phyloP scores from a whole-genome alignment of 2,113 vertebrate species.

The Passer montanus region DNA sequence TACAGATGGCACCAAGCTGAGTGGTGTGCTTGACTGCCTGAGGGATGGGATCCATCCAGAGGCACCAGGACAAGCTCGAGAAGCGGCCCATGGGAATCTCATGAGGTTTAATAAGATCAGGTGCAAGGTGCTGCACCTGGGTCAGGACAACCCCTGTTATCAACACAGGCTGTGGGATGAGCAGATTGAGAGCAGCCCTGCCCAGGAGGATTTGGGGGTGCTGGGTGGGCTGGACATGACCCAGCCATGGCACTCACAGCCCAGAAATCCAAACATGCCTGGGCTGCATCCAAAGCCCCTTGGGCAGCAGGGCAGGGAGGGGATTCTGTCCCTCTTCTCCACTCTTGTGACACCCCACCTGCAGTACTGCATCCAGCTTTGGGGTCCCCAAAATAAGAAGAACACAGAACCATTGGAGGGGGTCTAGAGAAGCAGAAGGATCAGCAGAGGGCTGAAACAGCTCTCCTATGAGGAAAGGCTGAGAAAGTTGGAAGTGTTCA shows the following conservation, averaged over 20 bases:
- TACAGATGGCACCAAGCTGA: not conserved
- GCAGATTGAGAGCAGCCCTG: not conserved
- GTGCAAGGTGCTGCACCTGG: not conserved
- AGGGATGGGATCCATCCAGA: not conserved
- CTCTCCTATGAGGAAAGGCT: not conserved
- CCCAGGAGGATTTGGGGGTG: not conserved
- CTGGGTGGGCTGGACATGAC: not conserved
- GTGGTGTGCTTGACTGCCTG: not conserved
- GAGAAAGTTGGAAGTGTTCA: not conserved
- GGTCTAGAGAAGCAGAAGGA: not conserved
- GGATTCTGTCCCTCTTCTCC: not conserved
- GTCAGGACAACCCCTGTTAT: rapidly evolving
- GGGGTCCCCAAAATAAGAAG: not conserved
- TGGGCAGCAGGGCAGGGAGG: not conserved
- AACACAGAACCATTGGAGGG: not conserved
- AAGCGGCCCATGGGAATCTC: not conserved
- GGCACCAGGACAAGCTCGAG: rapidly evolving
- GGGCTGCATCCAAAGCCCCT: not conserved
- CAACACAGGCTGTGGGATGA: not conserved
- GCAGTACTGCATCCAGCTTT: not conserved
- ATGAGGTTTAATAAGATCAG: not conserved
- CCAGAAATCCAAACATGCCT: not conserved
- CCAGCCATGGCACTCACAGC: not conserved
- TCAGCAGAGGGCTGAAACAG: not conserved
- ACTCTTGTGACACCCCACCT: not conserved